Evolutionary conservation across 2,113 vertebrate genomes (phyloP).

Genomic region (Tauraco erythrolophus): DNA sequence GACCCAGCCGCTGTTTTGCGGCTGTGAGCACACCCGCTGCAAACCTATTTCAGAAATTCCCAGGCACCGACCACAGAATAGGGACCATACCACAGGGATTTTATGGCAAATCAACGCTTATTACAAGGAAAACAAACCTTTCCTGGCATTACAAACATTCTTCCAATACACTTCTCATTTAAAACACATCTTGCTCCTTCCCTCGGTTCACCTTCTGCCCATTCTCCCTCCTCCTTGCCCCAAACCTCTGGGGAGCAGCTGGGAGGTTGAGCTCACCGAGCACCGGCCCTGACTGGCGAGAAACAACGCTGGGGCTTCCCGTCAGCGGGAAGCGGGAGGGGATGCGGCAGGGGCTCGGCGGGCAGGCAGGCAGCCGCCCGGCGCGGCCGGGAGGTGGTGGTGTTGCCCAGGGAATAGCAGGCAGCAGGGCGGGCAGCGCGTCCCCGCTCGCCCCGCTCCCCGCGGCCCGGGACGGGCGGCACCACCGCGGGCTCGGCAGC

Average conservation of each 20-base stretch:
- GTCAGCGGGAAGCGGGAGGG: not conserved
- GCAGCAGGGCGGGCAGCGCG: not conserved
- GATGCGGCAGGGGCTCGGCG: not conserved
- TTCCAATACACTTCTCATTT: not conserved
- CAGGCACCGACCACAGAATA: not conserved
- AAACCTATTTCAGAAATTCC: not conserved
- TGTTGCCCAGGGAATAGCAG: not conserved
- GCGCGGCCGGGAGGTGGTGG: conserved; percentile 15
- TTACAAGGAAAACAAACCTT: fast-evolving
- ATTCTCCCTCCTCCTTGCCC: not conserved
- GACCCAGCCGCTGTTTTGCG: fast-evolving
- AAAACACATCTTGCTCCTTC: not conserved
- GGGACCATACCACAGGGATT: fast-evolving
- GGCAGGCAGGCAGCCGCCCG: not conserved
- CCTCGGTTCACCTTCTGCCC: not conserved
- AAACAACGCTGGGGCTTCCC: not conserved
- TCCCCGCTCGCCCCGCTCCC: too few relatives aligned
- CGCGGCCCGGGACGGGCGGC: too few relatives aligned
- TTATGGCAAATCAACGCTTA: fast-evolving
- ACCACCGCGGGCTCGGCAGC: not conserved
- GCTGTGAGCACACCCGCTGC: fast-evolving
- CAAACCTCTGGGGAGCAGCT: not conserved
- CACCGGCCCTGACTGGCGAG: not conserved
- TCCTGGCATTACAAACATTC: not conserved
- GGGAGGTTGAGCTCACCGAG: not conserved